Evolutionary conservation across 2,113 vertebrate species (phyloP), one percentile per base, ranked within the genome.

Genomic region (Cyanoderma ruficeps): DNA sequence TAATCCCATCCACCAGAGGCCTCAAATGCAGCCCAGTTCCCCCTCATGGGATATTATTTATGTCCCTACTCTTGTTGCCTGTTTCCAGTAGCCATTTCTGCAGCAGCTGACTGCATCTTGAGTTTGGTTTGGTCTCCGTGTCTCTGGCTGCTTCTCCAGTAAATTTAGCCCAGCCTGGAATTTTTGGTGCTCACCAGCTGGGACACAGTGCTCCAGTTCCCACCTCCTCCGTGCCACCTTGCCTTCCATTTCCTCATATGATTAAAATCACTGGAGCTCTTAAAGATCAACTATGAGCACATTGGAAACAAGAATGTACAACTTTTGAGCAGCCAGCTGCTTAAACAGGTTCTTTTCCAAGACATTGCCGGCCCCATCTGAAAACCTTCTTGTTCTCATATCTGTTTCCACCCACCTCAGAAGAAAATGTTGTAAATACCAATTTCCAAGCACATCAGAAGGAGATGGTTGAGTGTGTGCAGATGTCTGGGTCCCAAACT

Each of bases 401-500:
- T 0, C 33, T 11, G 1, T 71, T 86, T 53, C n/a, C 5, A n/a
- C 13, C 10, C 23, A 23, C 9, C 17, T 53, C 56, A 63, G 57
- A 37, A 31, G 64, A 15, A 65, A n/a, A 39, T 17, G 10, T 30
- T 80, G 44, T 11, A 19, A 18, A 7, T 21, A 5, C 2, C 23
- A 9, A 0, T 63, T 74, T 33, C 37, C 13, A 70, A 28, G 16
- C 24, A 17, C 10, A 25, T 20, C 27, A 55, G 1, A 31, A 55
- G 28, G 31, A 3, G 2, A 1, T 47, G 33, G 47, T 23, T 83
- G 68, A 13, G 39, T n/a, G 20, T 21, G 13, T 8, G 2, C 9
- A 14, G 21, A 9, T 39, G n/a, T 6, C n/a, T 31, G 3, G 0
- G 42, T 2, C 2, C 10, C 35, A 44, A 55, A 44, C 21, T 13